These are phyloP conservation scores for Onychomys arenicola DNA, from an alignment of 2,797 vertebrate species.

Conservation along the genomic window DNA sequence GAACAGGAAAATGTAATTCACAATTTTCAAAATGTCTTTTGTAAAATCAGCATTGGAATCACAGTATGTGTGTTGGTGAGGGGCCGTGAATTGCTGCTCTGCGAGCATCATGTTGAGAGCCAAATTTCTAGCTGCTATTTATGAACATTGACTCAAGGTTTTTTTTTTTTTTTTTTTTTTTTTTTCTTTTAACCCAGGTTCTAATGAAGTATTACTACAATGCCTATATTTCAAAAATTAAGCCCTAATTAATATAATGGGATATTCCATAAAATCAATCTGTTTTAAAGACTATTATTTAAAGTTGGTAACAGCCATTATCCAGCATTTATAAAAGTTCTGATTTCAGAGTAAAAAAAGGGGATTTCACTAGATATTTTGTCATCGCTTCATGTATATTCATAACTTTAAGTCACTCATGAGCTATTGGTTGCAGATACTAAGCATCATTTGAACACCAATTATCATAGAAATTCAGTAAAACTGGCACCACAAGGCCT, in stretches of 20 bases:
- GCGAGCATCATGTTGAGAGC: neutral
- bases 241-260: neutral
- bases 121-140: neutral
- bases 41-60: neutral
- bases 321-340: neutral
- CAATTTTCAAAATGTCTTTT: neutral
- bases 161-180: neutral
- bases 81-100: neutral
- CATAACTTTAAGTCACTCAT: neutral
- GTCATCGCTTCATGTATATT: neutral
- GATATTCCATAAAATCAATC: neutral
- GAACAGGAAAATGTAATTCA: neutral
- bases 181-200: neutral
- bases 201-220: slow-evolving; percentile 26
- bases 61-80: neutral
- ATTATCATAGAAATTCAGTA: neutral
- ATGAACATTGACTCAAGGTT: neutral
- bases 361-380: neutral
- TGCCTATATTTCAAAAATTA: slow-evolving; percentile 20
- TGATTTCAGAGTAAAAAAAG: neutral
- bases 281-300: neutral
- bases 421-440: neutral
- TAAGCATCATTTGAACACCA: neutral
- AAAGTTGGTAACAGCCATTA: neutral
- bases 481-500: neutral